Conservation (phyloP, 2,888 invertebrate genomes). For the Synanthedon tipuliformis region DNA sequence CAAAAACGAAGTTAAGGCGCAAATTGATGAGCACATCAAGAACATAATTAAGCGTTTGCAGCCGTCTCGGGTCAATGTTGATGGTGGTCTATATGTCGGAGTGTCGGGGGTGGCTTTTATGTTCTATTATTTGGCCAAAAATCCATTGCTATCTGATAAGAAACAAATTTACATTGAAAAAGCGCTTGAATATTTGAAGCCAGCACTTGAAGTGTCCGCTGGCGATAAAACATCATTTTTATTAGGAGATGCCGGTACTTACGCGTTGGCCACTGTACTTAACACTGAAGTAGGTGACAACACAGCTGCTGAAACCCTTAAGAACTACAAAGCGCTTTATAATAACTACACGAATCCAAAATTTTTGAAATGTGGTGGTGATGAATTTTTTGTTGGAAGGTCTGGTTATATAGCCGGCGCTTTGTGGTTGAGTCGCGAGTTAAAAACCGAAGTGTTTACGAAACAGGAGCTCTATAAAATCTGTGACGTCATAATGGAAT, state of each 20-base stretch:
- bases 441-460: conserved; percentile 49
- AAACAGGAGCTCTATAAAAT: conserved; percentile 70
- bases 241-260: conserved; percentile 83
- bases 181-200: conserved; percentile 72
- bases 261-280: conserved; percentile 77
- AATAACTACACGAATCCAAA: conserved; percentile 37
- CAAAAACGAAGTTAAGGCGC: conserved; percentile 25
- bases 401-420: conserved; percentile 85
- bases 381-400: conserved; percentile 88
- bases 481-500: conserved; percentile 76
- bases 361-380: conserved; percentile 77
- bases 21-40: conserved; percentile 37
- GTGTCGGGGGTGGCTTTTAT: conserved; percentile 80
- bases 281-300: conserved; percentile 63
- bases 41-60: conserved; percentile 42
- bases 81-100: conserved; percentile 76
- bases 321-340: conserved; percentile 49
- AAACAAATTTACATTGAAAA: conserved; percentile 64
- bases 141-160: conserved; percentile 52
- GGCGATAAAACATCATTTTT: conserved; percentile 78
- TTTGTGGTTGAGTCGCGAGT: conserved; percentile 75
- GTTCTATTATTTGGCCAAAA: conserved; percentile 77
- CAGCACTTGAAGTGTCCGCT: conserved; percentile 68
- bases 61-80: conserved; percentile 55
- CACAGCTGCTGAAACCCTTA: conserved; percentile 31